Percentiles rank a stretch among this genome's conserved stretches.
Conservation (phyloP, 2,888 invertebrate genomes). For the Fragum fragum region DNA sequence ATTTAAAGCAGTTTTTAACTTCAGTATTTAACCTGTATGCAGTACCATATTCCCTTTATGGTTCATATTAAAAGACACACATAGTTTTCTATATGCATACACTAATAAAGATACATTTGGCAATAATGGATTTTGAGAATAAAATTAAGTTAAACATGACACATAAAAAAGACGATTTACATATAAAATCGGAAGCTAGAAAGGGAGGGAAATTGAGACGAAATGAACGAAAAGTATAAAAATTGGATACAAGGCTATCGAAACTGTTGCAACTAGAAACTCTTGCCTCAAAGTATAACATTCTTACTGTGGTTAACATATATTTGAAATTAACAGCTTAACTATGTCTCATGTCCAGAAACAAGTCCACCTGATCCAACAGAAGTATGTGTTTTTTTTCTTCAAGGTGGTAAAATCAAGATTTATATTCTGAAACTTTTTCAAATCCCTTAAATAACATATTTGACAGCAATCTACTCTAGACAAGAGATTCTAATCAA, state of each 20-base stretch:
- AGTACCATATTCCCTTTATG: background rate
- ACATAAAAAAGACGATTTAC: slow-evolving; percentile 11
- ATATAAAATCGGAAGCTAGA: slow-evolving; percentile 10
- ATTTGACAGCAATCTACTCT: no score
- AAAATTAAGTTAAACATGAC: slow-evolving; percentile 26
- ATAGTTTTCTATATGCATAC: slow-evolving; percentile 9
- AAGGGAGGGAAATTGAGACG: background rate
- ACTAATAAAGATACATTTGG: slow-evolving; percentile 15
- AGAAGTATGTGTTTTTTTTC: no score
- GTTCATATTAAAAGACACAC: background rate
- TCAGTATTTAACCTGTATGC: background rate
- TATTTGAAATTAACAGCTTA: no score
- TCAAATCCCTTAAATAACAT: no score
- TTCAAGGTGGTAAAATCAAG: no score
- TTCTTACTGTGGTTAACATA: no score
- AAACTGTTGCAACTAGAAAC: no score
- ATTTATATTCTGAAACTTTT: no score
- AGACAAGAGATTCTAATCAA: no score
- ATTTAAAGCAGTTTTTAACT: background rate
- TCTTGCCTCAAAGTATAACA: no score
- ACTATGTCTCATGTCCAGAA: no score
- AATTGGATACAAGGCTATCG: slow-evolving; percentile 4
- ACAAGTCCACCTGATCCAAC: no score
- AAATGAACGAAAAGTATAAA: slow-evolving; percentile 18
- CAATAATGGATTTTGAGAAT: slow-evolving; percentile 25